Conservation (phyloP, 2,797 vertebrate genomes). For the Urophycis tenuis region DNA sequence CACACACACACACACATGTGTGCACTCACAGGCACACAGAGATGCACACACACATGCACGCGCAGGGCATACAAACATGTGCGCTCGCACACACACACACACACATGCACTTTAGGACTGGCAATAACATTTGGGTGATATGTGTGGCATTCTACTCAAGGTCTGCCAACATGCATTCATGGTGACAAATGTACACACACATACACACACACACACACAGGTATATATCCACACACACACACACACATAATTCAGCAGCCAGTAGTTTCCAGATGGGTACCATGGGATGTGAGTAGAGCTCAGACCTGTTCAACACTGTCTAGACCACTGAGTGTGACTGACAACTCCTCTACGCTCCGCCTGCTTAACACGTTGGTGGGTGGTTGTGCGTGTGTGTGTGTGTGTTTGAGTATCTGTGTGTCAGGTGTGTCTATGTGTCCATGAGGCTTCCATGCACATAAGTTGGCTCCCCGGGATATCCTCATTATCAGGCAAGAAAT, state of each 20-base stretch:
- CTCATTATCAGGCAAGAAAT: slow-evolving; percentile 51
- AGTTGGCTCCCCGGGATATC: slow-evolving; percentile 53
- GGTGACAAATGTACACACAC: neutral
- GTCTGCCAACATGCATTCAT: no score
- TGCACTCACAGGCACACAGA: neutral
- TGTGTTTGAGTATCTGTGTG: no score
- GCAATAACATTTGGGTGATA: no score
- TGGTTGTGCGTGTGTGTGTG: slow-evolving; percentile 53
- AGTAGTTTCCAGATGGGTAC: slow-evolving; percentile 65
- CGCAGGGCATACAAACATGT: neutral
- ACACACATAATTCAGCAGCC: slow-evolving; percentile 63
- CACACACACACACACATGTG: neutral
- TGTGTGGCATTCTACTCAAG: no score
- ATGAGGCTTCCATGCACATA: slow-evolving; percentile 43
- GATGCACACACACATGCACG: slow-evolving; percentile 2
- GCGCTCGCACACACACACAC: neutral
- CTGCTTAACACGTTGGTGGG: slow-evolving; percentile 61
- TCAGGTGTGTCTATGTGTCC: no score
- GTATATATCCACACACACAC: slow-evolving; percentile 28
- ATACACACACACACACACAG: slow-evolving; percentile 2
- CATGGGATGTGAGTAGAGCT: slow-evolving; percentile 62
- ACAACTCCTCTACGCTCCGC: slow-evolving; percentile 62
- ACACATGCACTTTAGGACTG: no score
- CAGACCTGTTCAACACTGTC: slow-evolving; percentile 64
- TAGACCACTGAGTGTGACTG: slow-evolving; percentile 70